Evolutionary conservation across 2,888 invertebrate species (phyloP).

Genomic region (Carcina quercana): DNA sequence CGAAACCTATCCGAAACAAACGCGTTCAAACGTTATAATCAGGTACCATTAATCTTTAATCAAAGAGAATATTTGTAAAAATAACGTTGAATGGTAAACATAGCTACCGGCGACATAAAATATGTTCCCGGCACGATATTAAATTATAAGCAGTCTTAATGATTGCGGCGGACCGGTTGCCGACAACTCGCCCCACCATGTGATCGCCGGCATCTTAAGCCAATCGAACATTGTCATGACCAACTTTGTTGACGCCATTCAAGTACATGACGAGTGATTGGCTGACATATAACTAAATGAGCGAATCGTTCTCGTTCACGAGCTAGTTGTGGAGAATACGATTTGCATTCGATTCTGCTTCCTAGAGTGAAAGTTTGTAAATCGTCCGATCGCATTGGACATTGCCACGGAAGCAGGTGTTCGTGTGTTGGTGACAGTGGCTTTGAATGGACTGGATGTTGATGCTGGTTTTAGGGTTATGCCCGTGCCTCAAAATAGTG

Average conservation of each 20-base stretch:
- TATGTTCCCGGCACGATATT: constrained; percentile 9
- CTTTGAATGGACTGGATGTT: no score
- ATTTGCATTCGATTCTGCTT: constrained; percentile 11
- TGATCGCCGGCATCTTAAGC: constrained; percentile 1
- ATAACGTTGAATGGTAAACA: constrained; percentile 8
- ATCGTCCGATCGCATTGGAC: background rate
- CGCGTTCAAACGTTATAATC: no score
- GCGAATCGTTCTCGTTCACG: constrained; percentile 3
- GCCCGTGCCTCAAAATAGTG: no score
- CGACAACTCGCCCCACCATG: background rate
- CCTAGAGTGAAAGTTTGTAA: constrained; percentile 6
- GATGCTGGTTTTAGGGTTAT: no score
- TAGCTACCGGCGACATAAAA: constrained; percentile 11
- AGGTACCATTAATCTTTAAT: constrained; percentile 7
- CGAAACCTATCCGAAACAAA: no score
- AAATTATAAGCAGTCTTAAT: constrained; percentile 12
- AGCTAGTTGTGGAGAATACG: constrained; percentile 3
- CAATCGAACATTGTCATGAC: constrained; percentile 11
- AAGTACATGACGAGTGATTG: constrained; percentile 4
- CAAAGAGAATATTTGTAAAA: constrained; percentile 9
- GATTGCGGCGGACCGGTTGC: constrained; percentile 6
- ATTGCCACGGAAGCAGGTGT: constrained; percentile 2
- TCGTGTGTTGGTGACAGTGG: background rate
- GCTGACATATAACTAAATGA: constrained; percentile 2
- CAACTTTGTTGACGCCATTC: constrained; percentile 9